These are phyloP conservation scores for Botia almorhae DNA, from an alignment of 2,797 vertebrate genomes.

Conservation along the genomic window DNA sequence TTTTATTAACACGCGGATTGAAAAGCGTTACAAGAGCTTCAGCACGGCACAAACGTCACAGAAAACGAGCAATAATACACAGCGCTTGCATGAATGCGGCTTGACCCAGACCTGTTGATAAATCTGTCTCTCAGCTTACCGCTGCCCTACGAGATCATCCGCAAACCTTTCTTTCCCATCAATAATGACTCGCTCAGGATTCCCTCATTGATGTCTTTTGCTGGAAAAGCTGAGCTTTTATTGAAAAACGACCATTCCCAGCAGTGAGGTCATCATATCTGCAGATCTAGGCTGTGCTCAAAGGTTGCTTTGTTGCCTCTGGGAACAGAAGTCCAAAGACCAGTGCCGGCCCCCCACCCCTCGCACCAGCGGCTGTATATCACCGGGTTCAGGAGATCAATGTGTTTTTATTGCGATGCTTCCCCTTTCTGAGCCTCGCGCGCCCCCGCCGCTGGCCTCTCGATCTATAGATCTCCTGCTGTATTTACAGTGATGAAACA, in stretches of 20 bases:
- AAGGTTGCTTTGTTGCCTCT: constrained; percentile 71
- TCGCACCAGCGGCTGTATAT: constrained; percentile 66
- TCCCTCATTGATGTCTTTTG: constrained; percentile 41
- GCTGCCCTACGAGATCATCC: constrained; percentile 43
- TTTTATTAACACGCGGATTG: background rate
- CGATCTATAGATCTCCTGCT: constrained; percentile 77
- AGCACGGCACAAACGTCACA: background rate
- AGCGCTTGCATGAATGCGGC: background rate
- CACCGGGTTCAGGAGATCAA: constrained; percentile 73
- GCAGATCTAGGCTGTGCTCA: constrained; percentile 66
- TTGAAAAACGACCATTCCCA: constrained; percentile 72
- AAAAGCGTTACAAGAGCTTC: no score
- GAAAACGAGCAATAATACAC: background rate
- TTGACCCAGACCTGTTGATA: constrained; percentile 28
- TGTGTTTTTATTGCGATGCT: constrained; percentile 72
- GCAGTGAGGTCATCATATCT: constrained; percentile 68
- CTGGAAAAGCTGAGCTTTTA: constrained; percentile 52
- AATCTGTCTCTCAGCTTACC: constrained; percentile 27
- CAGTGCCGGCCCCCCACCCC: constrained; percentile 58
- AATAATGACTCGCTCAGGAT: constrained; percentile 56
- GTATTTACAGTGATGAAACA: constrained; percentile 81
- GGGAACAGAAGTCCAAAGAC: constrained; percentile 67
- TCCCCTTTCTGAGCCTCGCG: constrained; percentile 69
- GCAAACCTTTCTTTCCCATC: constrained; percentile 47
- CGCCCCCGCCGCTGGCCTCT: constrained; percentile 67